Evolutionary conservation across 2,113 vertebrate genomes (phyloP), one percentile per base, ranked within the genome.

Genomic region (Phasianus colchicus): DNA sequence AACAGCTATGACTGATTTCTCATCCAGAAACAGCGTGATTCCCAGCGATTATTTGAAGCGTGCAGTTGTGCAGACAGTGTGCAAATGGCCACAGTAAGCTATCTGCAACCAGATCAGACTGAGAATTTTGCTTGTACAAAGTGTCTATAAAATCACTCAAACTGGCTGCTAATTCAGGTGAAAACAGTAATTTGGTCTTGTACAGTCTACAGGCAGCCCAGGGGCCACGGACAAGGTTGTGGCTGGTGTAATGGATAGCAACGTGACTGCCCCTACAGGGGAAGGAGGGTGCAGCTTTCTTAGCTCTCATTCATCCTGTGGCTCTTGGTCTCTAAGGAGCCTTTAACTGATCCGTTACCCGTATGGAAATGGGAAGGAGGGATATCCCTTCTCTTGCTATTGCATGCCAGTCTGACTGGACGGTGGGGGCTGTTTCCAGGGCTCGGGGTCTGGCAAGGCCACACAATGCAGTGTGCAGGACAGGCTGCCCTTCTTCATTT

Each of bases 161-260:
- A 27, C 55, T 72, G 79, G 58, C 42, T 38, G 21, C 38, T 77
- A 85, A 52, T 91, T 85, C 45, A 77, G 54, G 38, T 92, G 57
- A 73, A 84, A 82, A 65, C 12, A 84, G 29, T 57, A 66, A 76
- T 43, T 55, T 70, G 19, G 45, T 58, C 45, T 58, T 70, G 71
- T 36, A 63, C 32, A 60, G 76, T 67, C 25, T 55, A n/a, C 29
- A 42, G 10, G 27, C 24, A 81, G 43, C 21, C 18, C 72, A 50
- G 3, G 14, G 36, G 40, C 19, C 15, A 14, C 40, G 70, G 34
- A 21, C 24, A 6, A 15, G 45, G 34, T 42, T 91, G 58, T 32
- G 54, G 13, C 36, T 38, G 36, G 13, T 29, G 16, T 20, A 21
- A 7, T 2, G 42, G 17, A 7, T 14, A 83, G 27, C n/a, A 78